Evolutionary conservation across 2,888 invertebrate species (phyloP).

Genomic region (Xanthorhoe designata): DNA sequence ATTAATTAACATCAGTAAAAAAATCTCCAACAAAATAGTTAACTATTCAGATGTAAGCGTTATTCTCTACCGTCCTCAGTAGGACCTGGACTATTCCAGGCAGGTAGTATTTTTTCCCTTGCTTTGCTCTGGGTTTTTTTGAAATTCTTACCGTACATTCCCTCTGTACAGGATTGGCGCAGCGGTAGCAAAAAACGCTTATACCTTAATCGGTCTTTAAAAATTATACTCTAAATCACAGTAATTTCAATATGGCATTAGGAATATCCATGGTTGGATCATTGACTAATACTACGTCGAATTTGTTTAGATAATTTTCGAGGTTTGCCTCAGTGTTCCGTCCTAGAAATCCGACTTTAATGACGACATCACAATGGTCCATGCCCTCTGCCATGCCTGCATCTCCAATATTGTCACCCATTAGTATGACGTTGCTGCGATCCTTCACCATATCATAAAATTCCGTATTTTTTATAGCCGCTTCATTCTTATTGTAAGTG

Average conservation of each 20-base stretch:
- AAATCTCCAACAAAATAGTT: slow-evolving; percentile 25
- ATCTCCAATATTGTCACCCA: slow-evolving; percentile 98
- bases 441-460: slow-evolving; percentile 90
- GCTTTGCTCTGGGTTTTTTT: too few species aligned
- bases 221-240: slow-evolving; percentile 60
- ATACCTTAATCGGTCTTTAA: background rate
- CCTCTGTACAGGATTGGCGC: too few species aligned
- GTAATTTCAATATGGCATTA: slow-evolving; percentile 70
- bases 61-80: background rate
- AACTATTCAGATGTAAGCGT: background rate
- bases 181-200: background rate
- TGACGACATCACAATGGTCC: slow-evolving; percentile 88
- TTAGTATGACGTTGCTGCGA: slow-evolving; percentile 92
- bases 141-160: too few species aligned
- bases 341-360: slow-evolving; percentile 97
- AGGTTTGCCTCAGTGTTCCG: slow-evolving; percentile 89
- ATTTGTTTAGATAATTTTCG: slow-evolving; percentile 90
- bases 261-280: slow-evolving; percentile 92
- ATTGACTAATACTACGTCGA: slow-evolving; percentile 95
- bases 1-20: slow-evolving; percentile 13
- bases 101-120: too few species aligned
- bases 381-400: slow-evolving; percentile 96
- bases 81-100: too few species aligned
- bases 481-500: slow-evolving; percentile 97
- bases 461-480: slow-evolving; percentile 90